Percentiles rank a stretch among this genome's conserved stretches.
phyloP scores from a whole-genome alignment of 1,140 invertebrate genomes.

The Caenorhabditis remanei region DNA sequence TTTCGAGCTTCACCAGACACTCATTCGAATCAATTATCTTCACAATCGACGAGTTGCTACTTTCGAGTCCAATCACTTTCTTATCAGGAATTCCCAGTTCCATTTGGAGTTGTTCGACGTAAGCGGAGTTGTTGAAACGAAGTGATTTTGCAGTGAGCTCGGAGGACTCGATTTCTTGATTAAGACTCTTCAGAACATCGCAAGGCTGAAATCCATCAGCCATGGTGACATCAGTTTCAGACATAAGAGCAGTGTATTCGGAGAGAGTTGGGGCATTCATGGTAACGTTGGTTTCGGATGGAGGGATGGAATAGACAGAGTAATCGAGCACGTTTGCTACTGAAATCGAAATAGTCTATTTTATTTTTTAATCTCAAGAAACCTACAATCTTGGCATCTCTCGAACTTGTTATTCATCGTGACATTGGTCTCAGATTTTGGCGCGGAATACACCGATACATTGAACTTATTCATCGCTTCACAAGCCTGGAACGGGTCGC shows the following conservation, averaged over 20 bases:
- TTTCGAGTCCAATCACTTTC: constrained; percentile 32
- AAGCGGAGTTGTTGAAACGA: not conserved
- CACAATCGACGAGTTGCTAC: constrained; percentile 19
- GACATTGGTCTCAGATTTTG: constrained; percentile 11
- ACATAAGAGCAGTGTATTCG: constrained; percentile 1
- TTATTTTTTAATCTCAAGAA: too few relatives aligned
- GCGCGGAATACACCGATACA: not conserved
- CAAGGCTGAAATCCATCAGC: not conserved
- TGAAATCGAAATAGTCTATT: not conserved
- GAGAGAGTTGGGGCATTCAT: not conserved
- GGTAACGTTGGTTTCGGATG: constrained; percentile 23
- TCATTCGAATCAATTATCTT: constrained; percentile 49
- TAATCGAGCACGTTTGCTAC: constrained; percentile 13
- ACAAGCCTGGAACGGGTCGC: not conserved
- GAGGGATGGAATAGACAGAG: constrained; percentile 10
- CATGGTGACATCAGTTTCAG: constrained; percentile 38
- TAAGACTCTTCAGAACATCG: too few relatives aligned
- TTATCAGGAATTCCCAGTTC: constrained; percentile 42
- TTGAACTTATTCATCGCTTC: too few relatives aligned
- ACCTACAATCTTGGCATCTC: constrained; percentile 31
- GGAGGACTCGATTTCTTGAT: not conserved
- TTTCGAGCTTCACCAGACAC: constrained; percentile 5
- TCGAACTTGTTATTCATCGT: constrained; percentile 7
- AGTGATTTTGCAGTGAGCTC: constrained; percentile 14
- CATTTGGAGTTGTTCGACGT: constrained; percentile 9